Evolutionary conservation across 2,888 invertebrate species (phyloP).

Genomic region (Thera obeliscata): DNA sequence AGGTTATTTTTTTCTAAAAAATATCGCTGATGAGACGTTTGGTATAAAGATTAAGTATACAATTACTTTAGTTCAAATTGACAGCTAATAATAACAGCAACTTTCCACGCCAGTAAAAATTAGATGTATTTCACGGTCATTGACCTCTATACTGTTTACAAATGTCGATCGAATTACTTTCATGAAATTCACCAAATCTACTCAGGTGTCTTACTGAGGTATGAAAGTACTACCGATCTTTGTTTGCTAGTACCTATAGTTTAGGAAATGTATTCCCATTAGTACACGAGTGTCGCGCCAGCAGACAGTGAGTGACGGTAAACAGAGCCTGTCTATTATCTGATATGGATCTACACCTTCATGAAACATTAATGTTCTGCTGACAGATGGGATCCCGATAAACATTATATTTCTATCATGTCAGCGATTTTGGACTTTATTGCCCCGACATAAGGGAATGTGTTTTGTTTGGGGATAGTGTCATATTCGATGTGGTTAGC

Average conservation of each 20-base stretch:
- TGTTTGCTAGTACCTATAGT: constrained; percentile 4
- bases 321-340: constrained; percentile 77
- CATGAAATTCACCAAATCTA: not conserved
- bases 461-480: constrained; percentile 44
- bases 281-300: constrained; percentile 49
- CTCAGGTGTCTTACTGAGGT: not conserved
- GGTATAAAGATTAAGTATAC: too few species aligned
- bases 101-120: too few species aligned
- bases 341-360: constrained; percentile 79
- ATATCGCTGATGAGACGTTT: too few species aligned
- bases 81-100: too few species aligned
- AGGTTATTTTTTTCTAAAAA: too few species aligned
- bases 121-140: too few species aligned
- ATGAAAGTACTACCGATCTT: too few species aligned
- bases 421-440: constrained; percentile 34
- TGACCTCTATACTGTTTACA: not conserved
- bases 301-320: constrained; percentile 66
- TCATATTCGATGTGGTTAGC: constrained; percentile 58
- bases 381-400: constrained; percentile 77
- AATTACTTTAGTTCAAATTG: too few species aligned
- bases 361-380: constrained; percentile 77
- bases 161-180: not conserved
- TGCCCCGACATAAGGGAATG: constrained; percentile 3
- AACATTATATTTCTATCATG: constrained; percentile 50
- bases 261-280: constrained; percentile 42